Evolutionary conservation across 2,888 invertebrate species (phyloP), one percentile per base, ranked within the genome.

Genomic region (Limenitis camilla): DNA sequence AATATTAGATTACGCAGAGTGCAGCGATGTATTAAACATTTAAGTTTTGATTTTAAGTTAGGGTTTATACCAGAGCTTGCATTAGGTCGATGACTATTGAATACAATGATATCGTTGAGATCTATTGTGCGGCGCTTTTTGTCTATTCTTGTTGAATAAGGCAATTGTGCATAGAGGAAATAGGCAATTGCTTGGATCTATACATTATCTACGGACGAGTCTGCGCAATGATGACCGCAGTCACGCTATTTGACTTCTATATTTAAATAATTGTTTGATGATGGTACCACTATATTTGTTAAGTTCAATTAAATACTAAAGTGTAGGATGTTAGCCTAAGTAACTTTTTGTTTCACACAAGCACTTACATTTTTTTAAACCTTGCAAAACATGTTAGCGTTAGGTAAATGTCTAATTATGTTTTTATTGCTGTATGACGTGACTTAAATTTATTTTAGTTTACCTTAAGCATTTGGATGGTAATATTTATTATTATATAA

Each of bases 131-230:
- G 52, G 59, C 63, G 61, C 66, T 78, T 80, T 82, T 76, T 76
- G 74, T 80, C 78, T 80, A 77, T 79, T 78, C 69, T 63, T 61
- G 64, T 70, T 77, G 72, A 76, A 80, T 78, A 70, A 66, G 62
- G 68, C 81, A 77, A 80, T 82, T 81, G 80, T 74, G 59, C 62
- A 60, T 68, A 56, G 62, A 78, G 85, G 85, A 84, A 78, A 74
- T 72, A 60, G 66, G 61, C 78, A 81, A 84, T 85, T 76, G 59
- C 39, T 49, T 29, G 43, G 36, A 55, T 56, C 55, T 59, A 59
- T 52, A 54, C 54, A 46, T 59, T 60, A 53, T 50, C 47, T 48
- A 50, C 53, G 51, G 56, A 47, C 11, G 44, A 55, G 28, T 49
- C 49, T 52, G 49, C 46, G 43, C 35, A 48, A 55, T 57, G 49